Percentiles rank a stretch among this genome's conserved stretches.
Evolutionary conservation across 2,797 vertebrate genomes (phyloP).

Genomic region (Aphelocoma californica): DNA sequence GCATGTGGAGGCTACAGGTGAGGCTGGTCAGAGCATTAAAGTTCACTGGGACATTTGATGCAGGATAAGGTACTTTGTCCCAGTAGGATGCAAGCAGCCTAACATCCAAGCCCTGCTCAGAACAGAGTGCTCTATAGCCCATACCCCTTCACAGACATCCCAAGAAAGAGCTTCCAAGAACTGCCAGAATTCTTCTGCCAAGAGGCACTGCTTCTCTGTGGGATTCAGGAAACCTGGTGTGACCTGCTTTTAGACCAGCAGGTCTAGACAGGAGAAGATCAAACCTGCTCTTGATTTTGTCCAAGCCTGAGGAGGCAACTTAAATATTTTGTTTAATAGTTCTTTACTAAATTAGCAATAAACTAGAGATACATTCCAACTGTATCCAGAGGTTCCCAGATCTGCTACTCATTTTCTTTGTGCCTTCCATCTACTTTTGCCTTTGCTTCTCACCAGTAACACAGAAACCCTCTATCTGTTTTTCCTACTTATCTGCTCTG

Average conservation of each 20-base stretch:
- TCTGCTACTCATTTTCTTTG: not conserved
- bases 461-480: accelerated
- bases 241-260: not conserved
- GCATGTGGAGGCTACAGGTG: not conserved
- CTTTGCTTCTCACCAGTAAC: not conserved
- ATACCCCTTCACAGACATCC: not conserved
- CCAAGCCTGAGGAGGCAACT: not conserved
- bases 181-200: not conserved
- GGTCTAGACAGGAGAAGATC: not conserved
- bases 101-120: not conserved
- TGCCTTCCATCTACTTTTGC: not conserved
- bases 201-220: not conserved
- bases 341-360: not conserved
- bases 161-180: not conserved
- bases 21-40: not conserved
- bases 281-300: not conserved
- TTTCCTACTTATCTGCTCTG: not conserved
- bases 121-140: accelerated
- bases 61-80: not conserved
- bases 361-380: not conserved
- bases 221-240: not conserved
- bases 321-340: not conserved
- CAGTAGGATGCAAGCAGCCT: not conserved
- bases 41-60: not conserved
- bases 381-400: not conserved